Evolutionary conservation across 2,113 vertebrate genomes (phyloP).

Genomic region (Glaucidium brasilianum): DNA sequence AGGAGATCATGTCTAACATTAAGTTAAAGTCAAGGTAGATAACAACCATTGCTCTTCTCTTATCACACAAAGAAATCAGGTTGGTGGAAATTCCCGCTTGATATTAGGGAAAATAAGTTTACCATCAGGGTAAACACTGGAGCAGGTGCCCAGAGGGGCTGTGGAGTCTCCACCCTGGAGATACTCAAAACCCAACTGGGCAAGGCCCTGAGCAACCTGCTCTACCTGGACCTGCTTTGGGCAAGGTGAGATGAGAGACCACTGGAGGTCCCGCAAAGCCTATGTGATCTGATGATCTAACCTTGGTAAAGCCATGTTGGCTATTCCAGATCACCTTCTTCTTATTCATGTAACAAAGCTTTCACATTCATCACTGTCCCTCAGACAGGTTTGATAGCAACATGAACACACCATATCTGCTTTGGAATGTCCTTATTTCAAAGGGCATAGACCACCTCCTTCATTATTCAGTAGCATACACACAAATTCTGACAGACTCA

Average conservation of each 20-base stretch:
- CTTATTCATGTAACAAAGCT: neutral
- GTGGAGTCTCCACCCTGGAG: neutral
- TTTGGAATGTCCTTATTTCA: neutral
- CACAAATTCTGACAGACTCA: neutral
- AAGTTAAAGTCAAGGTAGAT: neutral
- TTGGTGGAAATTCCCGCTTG: conserved; percentile 17
- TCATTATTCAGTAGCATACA: neutral
- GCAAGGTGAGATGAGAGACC: neutral
- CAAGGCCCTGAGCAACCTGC: neutral
- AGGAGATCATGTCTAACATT: neutral
- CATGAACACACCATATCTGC: neutral
- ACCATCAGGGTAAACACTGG: neutral
- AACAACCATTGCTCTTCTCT: neutral
- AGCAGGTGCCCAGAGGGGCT: neutral
- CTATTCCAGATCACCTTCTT: neutral
- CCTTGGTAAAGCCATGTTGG: neutral
- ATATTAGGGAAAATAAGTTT: neutral
- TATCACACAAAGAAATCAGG: neutral
- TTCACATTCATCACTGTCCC: neutral
- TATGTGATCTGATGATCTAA: neutral
- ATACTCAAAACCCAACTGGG: neutral
- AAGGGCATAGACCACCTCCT: neutral
- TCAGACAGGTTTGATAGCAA: neutral
- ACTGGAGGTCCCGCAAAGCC: neutral
- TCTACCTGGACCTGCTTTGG: neutral